Conservation (phyloP, 2,888 invertebrate species). For the Chironomus tentans region DNA sequence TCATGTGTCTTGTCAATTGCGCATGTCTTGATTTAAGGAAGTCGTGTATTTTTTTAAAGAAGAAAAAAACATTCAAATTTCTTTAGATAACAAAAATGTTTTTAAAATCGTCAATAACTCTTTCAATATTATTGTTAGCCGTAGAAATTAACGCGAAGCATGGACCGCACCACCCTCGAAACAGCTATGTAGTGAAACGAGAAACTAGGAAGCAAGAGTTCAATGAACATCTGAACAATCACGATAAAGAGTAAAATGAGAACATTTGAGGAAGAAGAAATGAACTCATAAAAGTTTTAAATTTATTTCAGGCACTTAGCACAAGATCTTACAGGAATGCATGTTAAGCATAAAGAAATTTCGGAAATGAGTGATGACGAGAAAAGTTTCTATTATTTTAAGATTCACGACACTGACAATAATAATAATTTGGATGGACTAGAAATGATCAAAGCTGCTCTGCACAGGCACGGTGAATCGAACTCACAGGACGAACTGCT, state of each 20-base stretch:
- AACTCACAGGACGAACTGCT: constrained; percentile 37
- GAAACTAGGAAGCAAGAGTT: constrained; percentile 53
- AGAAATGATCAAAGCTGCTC: constrained; percentile 62
- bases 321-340: constrained; percentile 61
- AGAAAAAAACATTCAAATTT: neutral
- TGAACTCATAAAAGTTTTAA: neutral
- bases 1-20: neutral
- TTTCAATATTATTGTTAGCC: neutral
- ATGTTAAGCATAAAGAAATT: constrained; percentile 48
- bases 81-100: no score
- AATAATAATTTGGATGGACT: constrained; percentile 83
- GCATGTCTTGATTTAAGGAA: neutral
- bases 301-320: constrained; percentile 57
- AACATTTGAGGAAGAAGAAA: neutral
- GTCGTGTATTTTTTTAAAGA: no score
- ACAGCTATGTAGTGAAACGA: constrained; percentile 37
- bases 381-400: constrained; percentile 42
- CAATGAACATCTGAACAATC: constrained; percentile 60
- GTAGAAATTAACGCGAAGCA: neutral
- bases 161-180: constrained; percentile 56
- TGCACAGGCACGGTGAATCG: constrained; percentile 46
- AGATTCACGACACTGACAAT: constrained; percentile 78
- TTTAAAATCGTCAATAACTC: neutral
- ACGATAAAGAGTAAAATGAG: constrained; percentile 57
- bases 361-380: constrained; percentile 75